Evolutionary conservation across 92 coral and sea anemone genomes (phyloP).

Genomic region (Parazoanthus atlanticus): DNA sequence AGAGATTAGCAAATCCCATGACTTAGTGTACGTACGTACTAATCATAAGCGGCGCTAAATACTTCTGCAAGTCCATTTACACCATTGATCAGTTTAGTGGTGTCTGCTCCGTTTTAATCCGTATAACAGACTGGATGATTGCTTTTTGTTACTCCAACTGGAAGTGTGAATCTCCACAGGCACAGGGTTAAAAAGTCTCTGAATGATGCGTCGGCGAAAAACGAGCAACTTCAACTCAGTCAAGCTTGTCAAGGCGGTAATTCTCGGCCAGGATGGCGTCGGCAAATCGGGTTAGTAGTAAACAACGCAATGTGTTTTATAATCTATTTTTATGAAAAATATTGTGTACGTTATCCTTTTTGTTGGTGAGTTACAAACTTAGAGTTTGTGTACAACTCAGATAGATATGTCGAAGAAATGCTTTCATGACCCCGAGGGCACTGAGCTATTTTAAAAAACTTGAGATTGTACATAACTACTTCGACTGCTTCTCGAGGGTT

Average conservation of each 20-base stretch:
- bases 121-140: background rate
- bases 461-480: background rate
- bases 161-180: slow-evolving; percentile 10
- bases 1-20: background rate
- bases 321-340: too few species aligned
- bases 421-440: background rate
- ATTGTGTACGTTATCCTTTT: background rate
- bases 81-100: background rate
- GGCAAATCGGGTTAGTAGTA: slow-evolving; percentile 70
- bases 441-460: too few species aligned
- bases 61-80: background rate
- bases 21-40: background rate
- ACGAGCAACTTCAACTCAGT: slow-evolving; percentile 22
- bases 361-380: background rate
- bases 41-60: slow-evolving; percentile 12
- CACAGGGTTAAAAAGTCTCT: background rate
- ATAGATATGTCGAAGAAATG: background rate
- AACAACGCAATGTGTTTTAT: too few species aligned
- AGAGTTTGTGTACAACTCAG: background rate
- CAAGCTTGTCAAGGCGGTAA: slow-evolving; percentile 68
- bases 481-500: background rate
- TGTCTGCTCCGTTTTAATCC: background rate
- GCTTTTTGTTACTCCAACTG: background rate
- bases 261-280: slow-evolving; percentile 79
- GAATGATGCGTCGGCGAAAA: slow-evolving; percentile 57